phyloP scores from a whole-genome alignment of 1,140 invertebrate species.

The Drosophila albomicans region DNA sequence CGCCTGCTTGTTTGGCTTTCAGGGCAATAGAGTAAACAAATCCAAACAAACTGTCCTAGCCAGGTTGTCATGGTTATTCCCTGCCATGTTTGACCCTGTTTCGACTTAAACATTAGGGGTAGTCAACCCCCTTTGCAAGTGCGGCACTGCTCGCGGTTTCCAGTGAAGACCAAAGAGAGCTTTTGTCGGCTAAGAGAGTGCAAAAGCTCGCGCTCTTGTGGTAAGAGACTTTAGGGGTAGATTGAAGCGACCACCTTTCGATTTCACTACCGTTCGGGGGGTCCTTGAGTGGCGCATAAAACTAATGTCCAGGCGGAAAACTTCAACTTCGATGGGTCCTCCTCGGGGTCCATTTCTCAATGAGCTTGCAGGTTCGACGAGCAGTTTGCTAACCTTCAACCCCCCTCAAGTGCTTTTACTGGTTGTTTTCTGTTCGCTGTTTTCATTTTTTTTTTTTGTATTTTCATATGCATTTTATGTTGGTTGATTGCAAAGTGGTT shows the following conservation, averaged over 20 bases:
- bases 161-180: conserved; percentile 28
- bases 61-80: conserved; percentile 17
- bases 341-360: conserved; percentile 51
- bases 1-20: conserved; percentile 17
- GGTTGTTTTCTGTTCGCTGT: conserved; percentile 6
- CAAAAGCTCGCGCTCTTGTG: conserved; percentile 31
- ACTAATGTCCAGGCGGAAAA: conserved; percentile 58
- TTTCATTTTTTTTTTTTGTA: too few species aligned
- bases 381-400: conserved; percentile 8
- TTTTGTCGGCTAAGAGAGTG: conserved; percentile 17
- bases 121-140: conserved; percentile 16
- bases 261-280: conserved; percentile 30
- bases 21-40: conserved; percentile 14
- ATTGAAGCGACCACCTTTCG: not conserved
- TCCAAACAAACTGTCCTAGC: not conserved
- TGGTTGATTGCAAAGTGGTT: conserved; percentile 41
- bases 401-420: conserved; percentile 9
- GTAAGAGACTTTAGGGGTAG: not conserved
- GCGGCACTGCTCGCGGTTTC: conserved; percentile 43
- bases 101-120: conserved; percentile 6
- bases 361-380: conserved; percentile 26
- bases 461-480: conserved; percentile 53
- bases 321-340: conserved; percentile 32
- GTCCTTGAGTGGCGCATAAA: conserved; percentile 56
- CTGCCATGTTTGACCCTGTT: conserved; percentile 25